Evolutionary conservation across 2,797 vertebrate genomes (phyloP).

Genomic region (Geotria australis): DNA sequence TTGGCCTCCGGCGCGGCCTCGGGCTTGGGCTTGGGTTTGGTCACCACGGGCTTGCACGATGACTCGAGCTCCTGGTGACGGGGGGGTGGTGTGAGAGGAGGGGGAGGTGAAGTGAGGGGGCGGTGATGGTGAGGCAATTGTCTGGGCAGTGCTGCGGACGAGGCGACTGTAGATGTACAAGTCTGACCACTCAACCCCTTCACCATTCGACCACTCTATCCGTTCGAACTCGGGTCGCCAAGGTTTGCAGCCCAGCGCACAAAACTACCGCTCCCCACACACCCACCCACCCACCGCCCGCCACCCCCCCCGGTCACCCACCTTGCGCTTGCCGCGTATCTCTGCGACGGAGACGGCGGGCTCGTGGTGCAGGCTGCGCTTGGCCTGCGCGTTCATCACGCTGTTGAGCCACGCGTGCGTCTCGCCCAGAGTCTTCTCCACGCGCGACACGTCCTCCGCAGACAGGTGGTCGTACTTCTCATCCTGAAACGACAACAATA

Average conservation of each 20-base stretch:
- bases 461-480: constrained; percentile 45
- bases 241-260: too few relatives aligned
- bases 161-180: too few relatives aligned
- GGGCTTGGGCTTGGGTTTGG: constrained; percentile 36
- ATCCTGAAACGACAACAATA: constrained; percentile 17
- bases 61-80: constrained; percentile 34
- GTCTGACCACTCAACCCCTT: too few relatives aligned
- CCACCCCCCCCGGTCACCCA: too few relatives aligned
- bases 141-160: too few relatives aligned
- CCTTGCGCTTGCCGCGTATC: constrained; percentile 40
- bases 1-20: constrained; percentile 26
- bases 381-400: constrained; percentile 63
- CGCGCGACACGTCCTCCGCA: constrained; percentile 31
- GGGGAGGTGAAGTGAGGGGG: too few relatives aligned
- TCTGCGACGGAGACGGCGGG: constrained; percentile 61
- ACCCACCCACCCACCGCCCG: too few relatives aligned
- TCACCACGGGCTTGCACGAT: constrained; percentile 35
- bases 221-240: too few relatives aligned
- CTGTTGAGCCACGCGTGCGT: constrained; percentile 60
- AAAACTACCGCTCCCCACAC: too few relatives aligned
- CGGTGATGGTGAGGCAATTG: too few relatives aligned
- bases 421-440: constrained; percentile 42
- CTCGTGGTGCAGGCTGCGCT: constrained; percentile 41
- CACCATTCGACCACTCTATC: too few relatives aligned
- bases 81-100: neutral